A percentile compares a stretch with the other conserved stretches of the same genome.
Conservation (phyloP, 2,888 invertebrate species). For the Drosophila austrosaltans region DNA sequence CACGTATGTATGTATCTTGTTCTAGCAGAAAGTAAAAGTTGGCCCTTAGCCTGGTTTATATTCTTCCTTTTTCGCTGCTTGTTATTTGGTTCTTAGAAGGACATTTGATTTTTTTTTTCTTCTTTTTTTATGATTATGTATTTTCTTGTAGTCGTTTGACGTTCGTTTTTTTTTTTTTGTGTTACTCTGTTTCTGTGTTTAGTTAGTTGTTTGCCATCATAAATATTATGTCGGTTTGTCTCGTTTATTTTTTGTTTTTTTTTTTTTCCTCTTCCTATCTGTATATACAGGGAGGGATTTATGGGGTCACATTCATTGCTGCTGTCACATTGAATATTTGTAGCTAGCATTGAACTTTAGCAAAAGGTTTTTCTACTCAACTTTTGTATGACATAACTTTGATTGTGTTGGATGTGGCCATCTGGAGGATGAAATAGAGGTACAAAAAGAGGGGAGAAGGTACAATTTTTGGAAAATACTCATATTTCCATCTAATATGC, state of each 20-base stretch:
- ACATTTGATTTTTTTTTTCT: slow-evolving; percentile 53
- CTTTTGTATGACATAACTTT: slow-evolving; percentile 63
- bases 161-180: slow-evolving; percentile 12
- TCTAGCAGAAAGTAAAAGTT: slow-evolving; percentile 34
- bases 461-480: slow-evolving; percentile 30
- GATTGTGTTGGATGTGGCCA: slow-evolving; percentile 54
- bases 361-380: slow-evolving; percentile 26
- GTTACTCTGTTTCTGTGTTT: slow-evolving; percentile 32
- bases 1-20: slow-evolving; percentile 14
- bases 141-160: slow-evolving; percentile 38
- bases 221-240: slow-evolving; percentile 61
- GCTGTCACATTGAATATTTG: slow-evolving; percentile 33
- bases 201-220: slow-evolving; percentile 58
- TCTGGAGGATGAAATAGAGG: not conserved
- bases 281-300: slow-evolving; percentile 7
- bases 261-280: not conserved
- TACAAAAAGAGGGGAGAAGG: slow-evolving; percentile 3
- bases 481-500: slow-evolving; percentile 61
- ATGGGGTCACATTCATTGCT: slow-evolving; percentile 15
- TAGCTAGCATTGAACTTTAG: slow-evolving; percentile 44
- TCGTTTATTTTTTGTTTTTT: slow-evolving; percentile 33
- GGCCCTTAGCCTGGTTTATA: slow-evolving; percentile 38
- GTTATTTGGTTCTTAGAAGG: slow-evolving; percentile 35
- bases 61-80: slow-evolving; percentile 18
- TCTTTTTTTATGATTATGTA: slow-evolving; percentile 51